These are phyloP conservation scores for Napeogenes sylphis DNA, from an alignment of 2,888 invertebrate genomes.

Conservation along the genomic window DNA sequence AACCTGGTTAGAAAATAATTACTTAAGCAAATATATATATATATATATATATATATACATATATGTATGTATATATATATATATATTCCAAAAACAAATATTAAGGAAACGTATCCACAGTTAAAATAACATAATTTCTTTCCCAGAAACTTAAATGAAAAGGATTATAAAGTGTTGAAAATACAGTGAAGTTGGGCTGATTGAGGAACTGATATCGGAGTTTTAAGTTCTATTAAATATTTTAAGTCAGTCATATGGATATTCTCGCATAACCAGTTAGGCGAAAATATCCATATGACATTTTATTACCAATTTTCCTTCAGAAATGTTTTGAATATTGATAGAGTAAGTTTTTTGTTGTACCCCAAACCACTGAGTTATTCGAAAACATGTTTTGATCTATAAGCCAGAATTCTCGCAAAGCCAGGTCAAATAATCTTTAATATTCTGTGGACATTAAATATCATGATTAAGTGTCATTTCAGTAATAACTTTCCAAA, in stretches of 20 bases:
- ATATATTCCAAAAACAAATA: not conserved
- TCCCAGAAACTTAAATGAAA: not conserved
- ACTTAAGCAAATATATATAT: not conserved
- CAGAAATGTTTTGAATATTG: too few species aligned
- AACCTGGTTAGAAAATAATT: too few species aligned
- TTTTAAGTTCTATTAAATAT: constrained; percentile 2
- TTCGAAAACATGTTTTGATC: too few species aligned
- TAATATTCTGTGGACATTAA: too few species aligned
- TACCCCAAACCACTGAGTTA: too few species aligned
- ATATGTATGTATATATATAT: too few species aligned
- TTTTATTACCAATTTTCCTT: not conserved
- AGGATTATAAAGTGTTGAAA: constrained; percentile 1
- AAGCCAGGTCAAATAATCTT: too few species aligned
- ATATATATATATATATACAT: not conserved
- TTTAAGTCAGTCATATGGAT: not conserved
- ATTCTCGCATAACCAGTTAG: not conserved
- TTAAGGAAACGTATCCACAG: not conserved
- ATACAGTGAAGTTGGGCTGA: not conserved
- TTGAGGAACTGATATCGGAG: constrained; percentile 3
- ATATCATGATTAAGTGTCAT: too few species aligned
- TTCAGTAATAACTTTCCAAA: too few species aligned
- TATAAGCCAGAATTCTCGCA: too few species aligned
- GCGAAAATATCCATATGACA: too few species aligned
- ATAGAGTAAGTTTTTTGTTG: too few species aligned
- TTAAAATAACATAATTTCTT: not conserved